A percentile compares a stretch with the other conserved stretches of the same genome.
Evolutionary conservation across 1,140 invertebrate genomes (phyloP).

Genomic region (Amphibalanus amphitrite): DNA sequence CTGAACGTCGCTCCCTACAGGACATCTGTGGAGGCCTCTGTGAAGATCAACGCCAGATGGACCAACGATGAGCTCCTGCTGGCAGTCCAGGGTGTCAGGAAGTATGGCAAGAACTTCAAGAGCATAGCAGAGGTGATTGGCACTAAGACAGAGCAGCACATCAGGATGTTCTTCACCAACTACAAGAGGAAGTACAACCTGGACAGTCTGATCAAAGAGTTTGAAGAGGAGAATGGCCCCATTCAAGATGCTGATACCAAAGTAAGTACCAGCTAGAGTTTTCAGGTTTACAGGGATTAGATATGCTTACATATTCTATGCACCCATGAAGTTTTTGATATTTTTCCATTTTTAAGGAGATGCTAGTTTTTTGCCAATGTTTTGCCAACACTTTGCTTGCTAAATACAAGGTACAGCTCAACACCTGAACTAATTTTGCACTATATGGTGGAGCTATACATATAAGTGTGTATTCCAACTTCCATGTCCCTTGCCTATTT

Average conservation of each 20-base stretch:
- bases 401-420: no score
- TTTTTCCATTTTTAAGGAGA: no score
- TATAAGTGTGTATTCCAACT: no score
- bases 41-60: conserved; percentile 69
- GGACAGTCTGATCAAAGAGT: conserved; percentile 72
- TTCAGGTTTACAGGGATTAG: no score
- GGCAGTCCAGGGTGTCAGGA: conserved; percentile 74
- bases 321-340: no score
- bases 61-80: conserved; percentile 78
- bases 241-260: conserved; percentile 33
- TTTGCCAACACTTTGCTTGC: no score
- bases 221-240: conserved; percentile 56
- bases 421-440: no score
- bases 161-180: conserved; percentile 76
- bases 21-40: conserved; percentile 41
- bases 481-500: no score
- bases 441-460: no score
- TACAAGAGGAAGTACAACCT: conserved; percentile 78
- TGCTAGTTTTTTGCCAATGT: no score
- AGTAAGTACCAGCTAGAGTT: conserved; percentile 18
- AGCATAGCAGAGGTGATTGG: conserved; percentile 87
- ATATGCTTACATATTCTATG: no score
- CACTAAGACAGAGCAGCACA: conserved; percentile 83
- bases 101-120: conserved; percentile 90
- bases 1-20: conserved; percentile 54